These are phyloP conservation scores for Delphinapterus leucas DNA, from an alignment of 2,113 vertebrate species.

Conservation along the genomic window DNA sequence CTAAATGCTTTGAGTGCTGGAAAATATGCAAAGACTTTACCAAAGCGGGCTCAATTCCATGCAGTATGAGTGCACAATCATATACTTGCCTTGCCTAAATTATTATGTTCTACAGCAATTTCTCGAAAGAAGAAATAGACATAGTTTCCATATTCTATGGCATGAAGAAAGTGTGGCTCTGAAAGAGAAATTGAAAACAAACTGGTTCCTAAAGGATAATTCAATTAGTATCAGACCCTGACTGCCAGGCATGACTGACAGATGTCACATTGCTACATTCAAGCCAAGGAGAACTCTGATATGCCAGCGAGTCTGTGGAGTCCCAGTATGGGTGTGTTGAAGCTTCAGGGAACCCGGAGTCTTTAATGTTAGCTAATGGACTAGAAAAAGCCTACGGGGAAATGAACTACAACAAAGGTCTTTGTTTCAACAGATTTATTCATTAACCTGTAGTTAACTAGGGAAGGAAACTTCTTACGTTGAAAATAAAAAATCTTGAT, in stretches of 20 bases:
- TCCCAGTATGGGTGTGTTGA: constrained; percentile 8
- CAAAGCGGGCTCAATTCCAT: neutral
- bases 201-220: constrained; percentile 38
- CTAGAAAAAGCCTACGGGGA: constrained; percentile 70
- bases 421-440: constrained; percentile 73
- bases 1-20: neutral
- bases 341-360: constrained; percentile 57
- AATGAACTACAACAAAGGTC: constrained; percentile 61
- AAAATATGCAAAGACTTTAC: neutral
- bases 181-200: constrained; percentile 73
- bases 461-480: constrained; percentile 45
- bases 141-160: constrained; percentile 96
- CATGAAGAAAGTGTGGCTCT: constrained; percentile 99
- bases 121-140: constrained; percentile 99
- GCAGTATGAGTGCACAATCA: fast-evolving
- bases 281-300: neutral
- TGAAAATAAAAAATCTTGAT: constrained; percentile 56
- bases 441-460: constrained; percentile 69
- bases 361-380: constrained; percentile 74
- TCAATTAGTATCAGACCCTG: neutral
- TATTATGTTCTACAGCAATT: constrained; percentile 98
- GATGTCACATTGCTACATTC: neutral
- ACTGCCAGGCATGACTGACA: neutral
- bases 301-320: neutral
- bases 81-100: constrained; percentile 93